Conservation (phyloP, 2,113 vertebrate genomes). For the Petrocephalus zakoni region DNA sequence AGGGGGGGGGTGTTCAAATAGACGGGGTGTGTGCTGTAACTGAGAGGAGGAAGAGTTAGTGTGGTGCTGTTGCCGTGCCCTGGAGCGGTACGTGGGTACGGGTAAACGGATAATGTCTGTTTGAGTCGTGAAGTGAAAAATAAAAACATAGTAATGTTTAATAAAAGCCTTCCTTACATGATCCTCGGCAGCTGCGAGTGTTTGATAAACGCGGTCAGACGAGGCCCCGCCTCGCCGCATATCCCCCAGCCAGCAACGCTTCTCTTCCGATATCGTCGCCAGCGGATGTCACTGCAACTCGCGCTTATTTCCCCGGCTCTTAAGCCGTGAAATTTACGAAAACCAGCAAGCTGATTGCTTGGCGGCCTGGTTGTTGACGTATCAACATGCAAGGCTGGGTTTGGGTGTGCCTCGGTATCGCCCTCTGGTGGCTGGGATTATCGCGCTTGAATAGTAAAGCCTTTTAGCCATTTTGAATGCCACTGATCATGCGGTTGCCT, state of each 20-base stretch:
- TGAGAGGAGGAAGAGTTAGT: background rate
- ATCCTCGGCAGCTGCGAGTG: background rate
- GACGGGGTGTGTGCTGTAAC: background rate
- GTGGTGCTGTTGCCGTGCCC: background rate
- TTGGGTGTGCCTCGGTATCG: background rate
- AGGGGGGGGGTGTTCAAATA: background rate
- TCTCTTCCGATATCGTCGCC: background rate
- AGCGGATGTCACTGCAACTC: background rate
- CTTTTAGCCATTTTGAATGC: background rate
- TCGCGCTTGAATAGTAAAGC: background rate
- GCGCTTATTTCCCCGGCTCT: background rate
- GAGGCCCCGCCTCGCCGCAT: background rate
- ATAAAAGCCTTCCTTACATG: background rate
- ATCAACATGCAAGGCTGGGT: background rate
- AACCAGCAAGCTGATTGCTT: constrained; percentile 2
- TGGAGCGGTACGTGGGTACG: background rate
- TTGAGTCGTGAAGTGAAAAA: background rate
- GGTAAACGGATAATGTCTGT: background rate
- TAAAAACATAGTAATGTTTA: constrained; percentile 6
- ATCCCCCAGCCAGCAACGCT: no score
- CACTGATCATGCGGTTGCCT: background rate
- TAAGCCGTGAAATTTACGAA: constrained; percentile 9
- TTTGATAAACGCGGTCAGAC: background rate
- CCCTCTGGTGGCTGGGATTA: background rate
- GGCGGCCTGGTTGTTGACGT: background rate